phyloP scores from a whole-genome alignment of 2,113 vertebrate genomes.

The Peromyscus leucopus region DNA sequence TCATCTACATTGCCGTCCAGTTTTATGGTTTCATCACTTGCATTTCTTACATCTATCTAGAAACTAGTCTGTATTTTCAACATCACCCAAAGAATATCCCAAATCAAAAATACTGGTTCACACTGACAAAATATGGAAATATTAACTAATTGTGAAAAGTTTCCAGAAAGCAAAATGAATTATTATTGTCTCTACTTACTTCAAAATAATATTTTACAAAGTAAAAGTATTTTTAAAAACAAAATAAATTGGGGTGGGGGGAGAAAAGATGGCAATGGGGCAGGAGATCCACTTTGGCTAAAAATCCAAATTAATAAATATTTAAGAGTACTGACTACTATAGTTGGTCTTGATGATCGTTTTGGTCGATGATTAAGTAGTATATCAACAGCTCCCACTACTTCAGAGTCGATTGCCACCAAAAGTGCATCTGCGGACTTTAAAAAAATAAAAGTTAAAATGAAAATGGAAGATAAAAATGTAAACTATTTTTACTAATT shows the following conservation, averaged over 20 bases:
- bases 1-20: conserved; percentile 49
- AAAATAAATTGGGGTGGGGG: conserved; percentile 63
- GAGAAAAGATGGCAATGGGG: conserved; percentile 70
- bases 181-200: conserved; percentile 65
- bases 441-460: conserved; percentile 78
- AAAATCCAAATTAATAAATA: conserved; percentile 69
- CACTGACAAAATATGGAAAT: conserved; percentile 58
- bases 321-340: conserved; percentile 92
- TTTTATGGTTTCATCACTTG: conserved; percentile 57
- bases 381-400: conserved; percentile 99
- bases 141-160: conserved; percentile 38
- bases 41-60: conserved; percentile 50
- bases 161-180: conserved; percentile 62
- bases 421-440: conserved; percentile 97
- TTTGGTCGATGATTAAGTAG: conserved; percentile 97
- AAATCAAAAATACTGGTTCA: conserved; percentile 62
- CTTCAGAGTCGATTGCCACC: conserved; percentile 98
- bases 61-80: conserved; percentile 62
- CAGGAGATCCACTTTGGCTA: conserved; percentile 64
- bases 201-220: conserved; percentile 64
- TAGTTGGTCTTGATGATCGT: conserved; percentile 95
- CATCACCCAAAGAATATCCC: conserved; percentile 38
- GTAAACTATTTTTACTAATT: conserved; percentile 69
- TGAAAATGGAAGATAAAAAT: conserved; percentile 71
- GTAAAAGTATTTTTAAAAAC: conserved; percentile 62